These are phyloP conservation scores for Chalcis sispes DNA, from an alignment of 2,888 invertebrate genomes.

Conservation along the genomic window DNA sequence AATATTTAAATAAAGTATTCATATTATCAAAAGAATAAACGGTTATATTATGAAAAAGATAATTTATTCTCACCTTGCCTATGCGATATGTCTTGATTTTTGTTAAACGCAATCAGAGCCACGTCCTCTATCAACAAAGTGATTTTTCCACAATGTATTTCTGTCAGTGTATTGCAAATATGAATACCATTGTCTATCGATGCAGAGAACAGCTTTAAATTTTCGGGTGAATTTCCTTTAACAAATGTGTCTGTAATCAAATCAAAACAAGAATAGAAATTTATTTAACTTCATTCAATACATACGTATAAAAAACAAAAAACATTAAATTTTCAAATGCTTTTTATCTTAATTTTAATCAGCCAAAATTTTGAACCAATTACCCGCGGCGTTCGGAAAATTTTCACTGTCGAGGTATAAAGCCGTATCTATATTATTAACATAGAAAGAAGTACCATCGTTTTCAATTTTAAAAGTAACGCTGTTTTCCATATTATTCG, in stretches of 20 bases:
- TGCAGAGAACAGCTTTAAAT: slow-evolving; percentile 59
- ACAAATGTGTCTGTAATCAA: neutral
- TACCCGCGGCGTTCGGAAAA: slow-evolving; percentile 21
- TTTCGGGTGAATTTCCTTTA: slow-evolving; percentile 19
- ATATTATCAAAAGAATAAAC: slow-evolving; percentile 20
- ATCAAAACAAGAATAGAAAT: neutral
- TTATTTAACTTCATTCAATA: neutral
- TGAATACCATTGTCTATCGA: slow-evolving; percentile 52
- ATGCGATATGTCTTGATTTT: slow-evolving; percentile 33
- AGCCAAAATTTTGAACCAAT: neutral
- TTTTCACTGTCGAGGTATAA: neutral
- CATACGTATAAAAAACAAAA: neutral
- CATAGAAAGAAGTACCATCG: slow-evolving; percentile 8
- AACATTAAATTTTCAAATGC: neutral
- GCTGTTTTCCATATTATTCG: neutral
- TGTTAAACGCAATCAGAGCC: slow-evolving; percentile 63
- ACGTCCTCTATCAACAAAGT: slow-evolving; percentile 58
- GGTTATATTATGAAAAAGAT: neutral
- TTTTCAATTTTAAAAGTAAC: neutral
- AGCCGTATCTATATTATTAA: neutral
- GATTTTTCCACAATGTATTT: slow-evolving; percentile 43
- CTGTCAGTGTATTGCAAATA: slow-evolving; percentile 55
- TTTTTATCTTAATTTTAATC: neutral
- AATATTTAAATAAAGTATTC: no score
- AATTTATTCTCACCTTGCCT: slow-evolving; percentile 59